Evolutionary conservation across 2,888 invertebrate species (phyloP), one percentile per base, ranked within the genome.

Genomic region (Calameuta idolon): DNA sequence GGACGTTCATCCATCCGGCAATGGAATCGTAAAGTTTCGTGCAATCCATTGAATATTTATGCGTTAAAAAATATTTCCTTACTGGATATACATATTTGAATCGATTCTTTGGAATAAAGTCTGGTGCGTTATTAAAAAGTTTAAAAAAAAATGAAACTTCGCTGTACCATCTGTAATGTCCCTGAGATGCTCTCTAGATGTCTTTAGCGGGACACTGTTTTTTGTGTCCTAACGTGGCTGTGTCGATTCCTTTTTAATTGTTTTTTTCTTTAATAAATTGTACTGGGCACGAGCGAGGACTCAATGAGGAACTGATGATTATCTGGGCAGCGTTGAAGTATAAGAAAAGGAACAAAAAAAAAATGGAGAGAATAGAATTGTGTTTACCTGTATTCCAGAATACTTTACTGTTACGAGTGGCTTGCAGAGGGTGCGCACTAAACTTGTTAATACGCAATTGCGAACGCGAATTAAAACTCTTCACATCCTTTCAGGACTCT

Each of bases 401-500:
- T 55, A 55, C 23, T 55, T 55, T 23, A 55, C 55, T 55, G 55
- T 55, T 23, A 55, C 55, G 55, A 23, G 23, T 55, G 23, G 55
- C 55, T 55, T 55, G 55, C 55, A 55, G 55, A 55, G 5, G 55
- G 23, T 23, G 23, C 23, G 55, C 23, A 55, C 55, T 55, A 55
- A 55, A 23, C 23, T 55, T 55, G 23, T 55, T 23, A 9, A 3
- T 0, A 37, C 4, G 23, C 23, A 55, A 55, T 71, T 71, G 71
- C 31, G 30, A 15, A 34, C 5, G 71, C 30, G 71, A 71, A 33
- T 15, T 30, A 30, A 31, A 34, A 71, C 30, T 30, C 69, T 40
- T 74, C 69, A 37, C 75, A 71, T 80, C 83, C 84, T 83, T 86
- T 79, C 81, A 81, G 83, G 85, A 82, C 84, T 83, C 81, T 82